Evolutionary conservation across 2,888 invertebrate genomes (phyloP).

Genomic region (Hofmannophila pseudospretella): DNA sequence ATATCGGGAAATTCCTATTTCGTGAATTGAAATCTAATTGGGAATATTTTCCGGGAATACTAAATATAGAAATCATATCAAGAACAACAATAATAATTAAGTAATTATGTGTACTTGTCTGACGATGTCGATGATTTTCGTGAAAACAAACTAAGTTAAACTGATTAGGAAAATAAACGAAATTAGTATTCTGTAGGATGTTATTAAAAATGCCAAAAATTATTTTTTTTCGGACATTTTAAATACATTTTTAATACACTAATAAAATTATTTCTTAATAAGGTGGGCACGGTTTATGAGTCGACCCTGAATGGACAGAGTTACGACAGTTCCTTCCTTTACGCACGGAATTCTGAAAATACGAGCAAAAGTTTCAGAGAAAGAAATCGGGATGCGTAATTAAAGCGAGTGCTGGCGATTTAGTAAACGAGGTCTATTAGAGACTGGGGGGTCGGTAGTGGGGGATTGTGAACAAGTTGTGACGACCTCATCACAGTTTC

Average conservation of each 20-base stretch:
- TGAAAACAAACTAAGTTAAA: no score
- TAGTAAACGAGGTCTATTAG: conserved; percentile 51
- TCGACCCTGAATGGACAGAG: conserved; percentile 1
- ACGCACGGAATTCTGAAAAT: conserved; percentile 18
- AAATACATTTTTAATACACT: not conserved
- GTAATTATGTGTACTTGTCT: no score
- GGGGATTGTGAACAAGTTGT: conserved; percentile 38
- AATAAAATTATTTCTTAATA: not conserved
- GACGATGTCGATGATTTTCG: no score
- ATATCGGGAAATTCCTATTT: no score
- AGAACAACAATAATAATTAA: no score
- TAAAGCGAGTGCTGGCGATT: conserved; percentile 51
- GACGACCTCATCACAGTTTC: conserved; percentile 20
- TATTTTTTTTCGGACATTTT: no score
- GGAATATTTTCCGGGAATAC: no score
- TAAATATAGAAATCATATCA: no score
- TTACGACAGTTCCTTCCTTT: conserved; percentile 3
- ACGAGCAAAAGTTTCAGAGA: conserved; percentile 29
- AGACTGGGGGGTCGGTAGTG: conserved; percentile 21
- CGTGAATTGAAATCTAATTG: no score
- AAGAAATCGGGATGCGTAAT: conserved; percentile 50
- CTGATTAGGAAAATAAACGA: no score
- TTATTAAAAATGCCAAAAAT: no score
- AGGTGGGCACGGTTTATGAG: conserved; percentile 1
- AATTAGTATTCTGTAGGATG: no score